Evolutionary conservation across 2,797 vertebrate genomes (phyloP).

Genomic region (Crypturellus tataupa): DNA sequence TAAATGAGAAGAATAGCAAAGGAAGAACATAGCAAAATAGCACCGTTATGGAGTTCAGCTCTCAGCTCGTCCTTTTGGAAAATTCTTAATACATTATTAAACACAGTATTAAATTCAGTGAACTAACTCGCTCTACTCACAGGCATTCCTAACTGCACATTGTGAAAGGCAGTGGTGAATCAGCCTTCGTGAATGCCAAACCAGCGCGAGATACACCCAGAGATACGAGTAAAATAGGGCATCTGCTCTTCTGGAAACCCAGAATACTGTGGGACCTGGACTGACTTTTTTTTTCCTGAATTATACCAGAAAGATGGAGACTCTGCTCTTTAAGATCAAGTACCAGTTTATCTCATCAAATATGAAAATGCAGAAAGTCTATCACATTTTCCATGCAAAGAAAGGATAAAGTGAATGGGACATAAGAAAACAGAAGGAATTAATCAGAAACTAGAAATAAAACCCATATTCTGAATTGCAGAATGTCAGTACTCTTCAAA

Average conservation of each 20-base stretch:
- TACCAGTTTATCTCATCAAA: not conserved
- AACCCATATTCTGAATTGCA: not conserved
- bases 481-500: not conserved
- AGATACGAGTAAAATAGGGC: accelerated
- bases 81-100: not conserved
- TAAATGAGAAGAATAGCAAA: not conserved
- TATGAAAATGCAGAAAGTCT: not conserved
- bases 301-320: not conserved
- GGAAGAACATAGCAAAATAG: not conserved
- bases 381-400: not conserved
- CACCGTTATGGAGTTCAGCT: not conserved
- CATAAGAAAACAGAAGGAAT: not conserved
- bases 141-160: not conserved
- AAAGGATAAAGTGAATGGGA: not conserved
- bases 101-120: not conserved
- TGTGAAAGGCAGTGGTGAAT: not conserved
- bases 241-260: not conserved
- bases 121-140: not conserved
- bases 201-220: not conserved
- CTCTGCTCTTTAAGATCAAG: too few relatives aligned
- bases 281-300: not conserved
- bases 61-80: not conserved
- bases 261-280: not conserved
- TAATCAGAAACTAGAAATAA: not conserved
- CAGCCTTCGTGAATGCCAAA: not conserved